Conservation (phyloP, 2,888 invertebrate species). For the Luffia ferchaultella region DNA sequence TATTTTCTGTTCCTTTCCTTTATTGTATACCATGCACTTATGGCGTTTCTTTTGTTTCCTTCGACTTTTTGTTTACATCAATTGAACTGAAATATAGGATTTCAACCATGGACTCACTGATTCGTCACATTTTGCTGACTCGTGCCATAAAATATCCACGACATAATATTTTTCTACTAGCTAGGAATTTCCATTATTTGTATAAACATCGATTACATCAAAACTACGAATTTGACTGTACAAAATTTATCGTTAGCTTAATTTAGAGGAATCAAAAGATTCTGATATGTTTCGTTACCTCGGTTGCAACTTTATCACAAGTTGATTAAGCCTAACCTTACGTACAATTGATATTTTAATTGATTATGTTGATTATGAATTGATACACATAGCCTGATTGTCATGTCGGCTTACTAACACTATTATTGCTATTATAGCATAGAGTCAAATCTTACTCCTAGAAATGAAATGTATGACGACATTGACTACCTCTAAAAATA, state of each 20-base stretch:
- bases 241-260: slow-evolving; percentile 20
- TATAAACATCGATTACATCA: not conserved
- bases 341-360: slow-evolving; percentile 43
- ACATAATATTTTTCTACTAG: not conserved
- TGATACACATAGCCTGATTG: not conserved
- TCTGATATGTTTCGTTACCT: slow-evolving; percentile 79
- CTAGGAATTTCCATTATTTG: not conserved
- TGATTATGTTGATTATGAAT: slow-evolving; percentile 20
- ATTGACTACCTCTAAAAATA: not conserved
- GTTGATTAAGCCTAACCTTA: slow-evolving; percentile 47
- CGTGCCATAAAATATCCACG: not conserved
- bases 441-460: slow-evolving; percentile 15
- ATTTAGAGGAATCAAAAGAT: slow-evolving; percentile 70
- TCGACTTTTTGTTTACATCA: no score
- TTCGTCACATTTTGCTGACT: not conserved
- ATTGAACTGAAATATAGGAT: no score
- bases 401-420: slow-evolving; percentile 13
- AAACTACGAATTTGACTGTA: slow-evolving; percentile 1
- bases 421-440: slow-evolving; percentile 50
- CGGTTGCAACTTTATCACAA: slow-evolving; percentile 72
- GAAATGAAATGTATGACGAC: not conserved
- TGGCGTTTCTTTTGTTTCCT: no score
- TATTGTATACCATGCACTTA: no score
- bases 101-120: not conserved
- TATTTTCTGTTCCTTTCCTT: no score